Conservation (phyloP, 2,888 invertebrate genomes). For the Leptura quadrifasciata region DNA sequence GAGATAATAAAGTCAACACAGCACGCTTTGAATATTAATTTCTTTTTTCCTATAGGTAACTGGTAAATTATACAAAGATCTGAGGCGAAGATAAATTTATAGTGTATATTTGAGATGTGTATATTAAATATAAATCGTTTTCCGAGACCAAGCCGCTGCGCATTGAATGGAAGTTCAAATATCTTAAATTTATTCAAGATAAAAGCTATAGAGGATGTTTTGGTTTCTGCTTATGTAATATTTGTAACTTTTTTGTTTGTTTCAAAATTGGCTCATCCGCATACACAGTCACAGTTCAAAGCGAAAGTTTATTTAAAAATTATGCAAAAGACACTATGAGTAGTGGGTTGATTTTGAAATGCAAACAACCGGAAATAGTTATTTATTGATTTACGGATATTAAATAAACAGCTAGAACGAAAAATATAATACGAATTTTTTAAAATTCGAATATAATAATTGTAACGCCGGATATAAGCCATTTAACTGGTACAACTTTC, state of each 20-base stretch:
- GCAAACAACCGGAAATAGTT: neutral
- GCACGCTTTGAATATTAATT: slow-evolving; percentile 39
- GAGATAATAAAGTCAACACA: slow-evolving; percentile 43
- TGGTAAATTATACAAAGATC: slow-evolving; percentile 22
- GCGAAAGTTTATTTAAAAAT: slow-evolving; percentile 7
- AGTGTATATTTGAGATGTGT: slow-evolving; percentile 17
- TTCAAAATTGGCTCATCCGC: neutral
- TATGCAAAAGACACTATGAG: neutral
- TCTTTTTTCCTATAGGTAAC: slow-evolving; percentile 29
- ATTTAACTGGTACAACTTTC: too few relatives aligned
- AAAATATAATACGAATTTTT: neutral
- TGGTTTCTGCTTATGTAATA: slow-evolving; percentile 20
- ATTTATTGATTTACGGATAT: neutral
- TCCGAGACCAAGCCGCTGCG: neutral
- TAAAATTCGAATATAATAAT: too few relatives aligned
- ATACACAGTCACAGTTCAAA: neutral
- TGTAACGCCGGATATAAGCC: too few relatives aligned
- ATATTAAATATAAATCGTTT: slow-evolving; percentile 21
- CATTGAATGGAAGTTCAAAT: slow-evolving; percentile 4
- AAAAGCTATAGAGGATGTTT: neutral
- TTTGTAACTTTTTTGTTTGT: slow-evolving; percentile 10
- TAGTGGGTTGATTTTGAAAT: neutral
- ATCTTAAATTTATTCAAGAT: slow-evolving; percentile 15
- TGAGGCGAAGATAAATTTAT: slow-evolving; percentile 16
- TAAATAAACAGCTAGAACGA: neutral